Percentiles rank a stretch among this genome's conserved stretches.
Conservation (phyloP, 1,140 invertebrate species). For the Macrobrachium nipponense region DNA sequence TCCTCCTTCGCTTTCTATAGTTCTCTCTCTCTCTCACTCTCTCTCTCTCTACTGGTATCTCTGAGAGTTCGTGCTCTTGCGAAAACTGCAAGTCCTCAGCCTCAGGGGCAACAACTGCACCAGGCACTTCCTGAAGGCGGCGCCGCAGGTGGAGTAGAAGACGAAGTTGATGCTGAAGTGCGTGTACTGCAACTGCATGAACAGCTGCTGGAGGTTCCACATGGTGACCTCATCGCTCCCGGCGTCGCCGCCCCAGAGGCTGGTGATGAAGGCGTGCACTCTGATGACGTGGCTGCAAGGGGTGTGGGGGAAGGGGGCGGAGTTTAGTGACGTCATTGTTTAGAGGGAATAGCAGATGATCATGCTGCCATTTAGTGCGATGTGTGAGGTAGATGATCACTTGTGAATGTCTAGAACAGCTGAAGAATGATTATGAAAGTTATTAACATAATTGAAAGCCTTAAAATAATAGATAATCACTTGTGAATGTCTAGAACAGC, state of each 20-base stretch:
- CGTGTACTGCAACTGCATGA: conserved; percentile 74
- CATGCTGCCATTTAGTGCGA: too few species aligned
- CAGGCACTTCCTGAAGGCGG: conserved; percentile 73
- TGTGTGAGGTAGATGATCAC: too few species aligned
- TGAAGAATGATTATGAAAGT: background rate
- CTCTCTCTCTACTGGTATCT: conserved; percentile 50
- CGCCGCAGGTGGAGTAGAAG: conserved; percentile 73
- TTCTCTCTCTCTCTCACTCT: too few species aligned
- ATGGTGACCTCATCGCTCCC: conserved; percentile 68
- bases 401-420: too few species aligned
- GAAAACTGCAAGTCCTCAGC: conserved; percentile 33
- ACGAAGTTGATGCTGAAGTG: conserved; percentile 76
- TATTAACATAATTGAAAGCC: too few species aligned
- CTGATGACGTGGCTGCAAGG: conserved; percentile 73
- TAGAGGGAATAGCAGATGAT: background rate
- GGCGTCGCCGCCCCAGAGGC: conserved; percentile 68
- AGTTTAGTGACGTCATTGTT: background rate
- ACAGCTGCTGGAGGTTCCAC: conserved; percentile 73
- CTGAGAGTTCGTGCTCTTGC: conserved; percentile 36
- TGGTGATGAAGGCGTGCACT: conserved; percentile 71
- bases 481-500: too few species aligned
- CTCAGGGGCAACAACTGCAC: conserved; percentile 70
- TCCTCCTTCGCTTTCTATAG: too few species aligned
- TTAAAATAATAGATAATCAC: too few species aligned
- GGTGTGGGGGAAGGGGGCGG: conserved; percentile 45